A percentile compares a stretch with the other conserved stretches of the same genome.
phyloP scores from a whole-genome alignment of 2,113 vertebrate species.

The Hippopotamus amphibius region DNA sequence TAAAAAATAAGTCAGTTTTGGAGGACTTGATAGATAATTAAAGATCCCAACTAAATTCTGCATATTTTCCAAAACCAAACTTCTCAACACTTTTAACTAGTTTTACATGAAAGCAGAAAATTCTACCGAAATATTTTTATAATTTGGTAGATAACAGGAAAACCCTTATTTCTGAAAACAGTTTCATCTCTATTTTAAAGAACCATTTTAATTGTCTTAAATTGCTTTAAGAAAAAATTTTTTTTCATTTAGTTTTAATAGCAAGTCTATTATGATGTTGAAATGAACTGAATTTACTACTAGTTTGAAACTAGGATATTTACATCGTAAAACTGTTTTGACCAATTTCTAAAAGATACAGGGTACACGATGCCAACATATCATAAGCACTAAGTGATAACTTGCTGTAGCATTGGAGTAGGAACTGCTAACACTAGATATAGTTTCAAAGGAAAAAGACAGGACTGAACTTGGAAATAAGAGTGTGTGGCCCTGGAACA shows the following conservation, averaged over 20 bases:
- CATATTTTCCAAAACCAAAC: conserved; percentile 53
- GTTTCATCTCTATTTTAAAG: conserved; percentile 18
- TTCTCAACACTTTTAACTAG: conserved; percentile 28
- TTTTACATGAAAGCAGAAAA: conserved; percentile 46
- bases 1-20: background rate
- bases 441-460: background rate
- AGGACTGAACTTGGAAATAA: background rate
- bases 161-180: conserved; percentile 54
- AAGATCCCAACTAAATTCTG: conserved; percentile 39
- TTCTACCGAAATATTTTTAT: background rate
- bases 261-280: background rate
- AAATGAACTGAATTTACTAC: conserved; percentile 37
- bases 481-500: background rate
- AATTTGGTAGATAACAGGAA: conserved; percentile 39
- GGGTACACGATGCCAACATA: background rate
- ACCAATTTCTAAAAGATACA: conserved; percentile 27
- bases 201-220: background rate
- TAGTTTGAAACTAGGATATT: conserved; percentile 33
- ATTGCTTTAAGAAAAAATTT: background rate
- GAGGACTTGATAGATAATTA: background rate
- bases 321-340: conserved; percentile 20
- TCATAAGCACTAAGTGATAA: background rate
- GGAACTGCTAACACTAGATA: background rate
- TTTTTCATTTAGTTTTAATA: background rate
- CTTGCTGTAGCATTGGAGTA: background rate